Percentiles rank a stretch among this genome's conserved stretches.
Conservation (phyloP, 2,113 vertebrate genomes). For the Channa maculata region DNA sequence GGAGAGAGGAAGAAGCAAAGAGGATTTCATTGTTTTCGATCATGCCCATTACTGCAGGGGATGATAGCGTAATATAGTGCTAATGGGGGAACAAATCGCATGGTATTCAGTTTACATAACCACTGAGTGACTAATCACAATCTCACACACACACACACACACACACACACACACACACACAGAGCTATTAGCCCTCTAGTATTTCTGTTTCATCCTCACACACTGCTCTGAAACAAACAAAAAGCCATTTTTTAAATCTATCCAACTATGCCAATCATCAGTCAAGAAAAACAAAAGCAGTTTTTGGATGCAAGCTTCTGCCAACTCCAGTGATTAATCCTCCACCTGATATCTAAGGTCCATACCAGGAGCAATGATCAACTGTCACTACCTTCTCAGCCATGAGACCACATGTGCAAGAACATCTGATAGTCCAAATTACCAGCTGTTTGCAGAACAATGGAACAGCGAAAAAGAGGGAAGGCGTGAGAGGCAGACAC, state of each 20-base stretch:
- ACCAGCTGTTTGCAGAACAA: constrained; percentile 58
- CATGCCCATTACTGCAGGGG: constrained; percentile 65
- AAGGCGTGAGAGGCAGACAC: constrained; percentile 31
- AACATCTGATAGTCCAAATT: constrained; percentile 37
- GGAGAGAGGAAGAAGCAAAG: constrained; percentile 53
- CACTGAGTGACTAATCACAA: constrained; percentile 74
- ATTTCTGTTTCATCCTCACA: constrained; percentile 7
- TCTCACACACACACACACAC: constrained; percentile 30
- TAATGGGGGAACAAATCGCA: constrained; percentile 77
- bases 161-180: constrained; percentile 37
- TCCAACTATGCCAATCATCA: neutral
- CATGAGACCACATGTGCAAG: constrained; percentile 35
- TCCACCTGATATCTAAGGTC: constrained; percentile 2
- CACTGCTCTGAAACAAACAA: neutral
- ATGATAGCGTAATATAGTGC: constrained; percentile 74
- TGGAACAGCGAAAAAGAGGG: constrained; percentile 38
- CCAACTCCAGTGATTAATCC: neutral
- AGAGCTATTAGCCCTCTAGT: constrained; percentile 10
- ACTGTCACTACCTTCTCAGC: constrained; percentile 15
- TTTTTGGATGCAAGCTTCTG: neutral
- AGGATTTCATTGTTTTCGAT: constrained; percentile 56
- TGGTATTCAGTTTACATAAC: constrained; percentile 75
- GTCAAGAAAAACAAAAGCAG: neutral
- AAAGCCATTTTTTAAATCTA: constrained; percentile 1
- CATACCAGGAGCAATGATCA: constrained; percentile 2